Conservation (phyloP, 2,797 vertebrate species). For the Pterois miles region DNA sequence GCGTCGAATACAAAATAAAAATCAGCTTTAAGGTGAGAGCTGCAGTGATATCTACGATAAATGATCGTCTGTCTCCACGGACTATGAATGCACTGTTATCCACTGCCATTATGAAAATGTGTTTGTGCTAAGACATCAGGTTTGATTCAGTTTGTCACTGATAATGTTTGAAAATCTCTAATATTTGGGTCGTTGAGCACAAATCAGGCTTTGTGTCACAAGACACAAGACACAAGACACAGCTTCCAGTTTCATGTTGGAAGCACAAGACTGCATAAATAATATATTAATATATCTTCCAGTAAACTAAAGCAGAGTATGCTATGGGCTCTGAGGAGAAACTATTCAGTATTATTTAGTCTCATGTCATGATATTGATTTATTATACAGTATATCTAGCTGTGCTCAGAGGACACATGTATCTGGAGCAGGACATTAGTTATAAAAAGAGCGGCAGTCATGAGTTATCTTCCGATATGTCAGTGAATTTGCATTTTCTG, state of each 20-base stretch:
- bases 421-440: not conserved
- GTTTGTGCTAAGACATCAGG: not conserved
- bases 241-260: not conserved
- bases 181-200: not conserved
- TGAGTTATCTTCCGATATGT: not conserved
- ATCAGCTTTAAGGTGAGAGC: slow-evolving; percentile 94
- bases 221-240: too few relatives aligned
- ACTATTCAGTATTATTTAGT: too few relatives aligned
- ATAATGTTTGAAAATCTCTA: not conserved
- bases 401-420: not conserved
- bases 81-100: not conserved
- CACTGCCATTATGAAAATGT: not conserved
- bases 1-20: slow-evolving; percentile 96
- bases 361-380: not conserved
- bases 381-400: not conserved
- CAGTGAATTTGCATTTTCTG: not conserved
- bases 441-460: not conserved
- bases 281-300: not conserved
- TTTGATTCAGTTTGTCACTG: not conserved
- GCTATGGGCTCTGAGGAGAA: too few relatives aligned
- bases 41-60: not conserved
- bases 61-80: not conserved
- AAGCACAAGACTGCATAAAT: not conserved
- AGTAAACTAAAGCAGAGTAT: not conserved
- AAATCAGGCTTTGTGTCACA: too few relatives aligned